phyloP scores from a whole-genome alignment of 2,888 invertebrate genomes.

The Pseudanteris insignis region DNA sequence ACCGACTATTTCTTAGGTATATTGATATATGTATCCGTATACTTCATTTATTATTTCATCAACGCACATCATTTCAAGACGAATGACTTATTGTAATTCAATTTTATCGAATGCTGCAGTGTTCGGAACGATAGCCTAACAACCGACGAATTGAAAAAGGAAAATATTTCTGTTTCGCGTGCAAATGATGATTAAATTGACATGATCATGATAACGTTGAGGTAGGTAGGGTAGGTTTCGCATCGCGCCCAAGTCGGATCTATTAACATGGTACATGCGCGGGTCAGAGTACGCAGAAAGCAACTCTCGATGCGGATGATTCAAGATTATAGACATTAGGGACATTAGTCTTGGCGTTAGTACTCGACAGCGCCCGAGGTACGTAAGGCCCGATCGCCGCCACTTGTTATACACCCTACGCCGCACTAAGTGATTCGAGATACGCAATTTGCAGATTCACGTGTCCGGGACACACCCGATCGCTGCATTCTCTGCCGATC shows the following conservation, averaged over 20 bases:
- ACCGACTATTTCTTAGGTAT: no score
- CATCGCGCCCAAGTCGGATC: conserved; percentile 16
- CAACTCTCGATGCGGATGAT: conserved; percentile 57
- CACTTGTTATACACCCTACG: conserved; percentile 39
- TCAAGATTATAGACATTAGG: conserved; percentile 64
- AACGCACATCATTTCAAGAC: no score
- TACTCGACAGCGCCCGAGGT: conserved; percentile 37
- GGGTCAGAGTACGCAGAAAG: conserved; percentile 27
- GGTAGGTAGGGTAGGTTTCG: conserved; percentile 4
- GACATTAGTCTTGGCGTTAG: conserved; percentile 58
- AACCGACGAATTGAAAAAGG: no score
- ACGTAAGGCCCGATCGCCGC: conserved; percentile 24
- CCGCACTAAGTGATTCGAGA: conserved; percentile 52
- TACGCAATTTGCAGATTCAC: conserved; percentile 50
- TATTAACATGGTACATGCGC: conserved; percentile 24
- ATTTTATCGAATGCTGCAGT: no score
- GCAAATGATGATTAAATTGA: conserved; percentile 23
- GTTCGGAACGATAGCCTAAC: no score
- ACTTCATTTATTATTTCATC: no score
- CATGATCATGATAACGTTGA: conserved; percentile 7
- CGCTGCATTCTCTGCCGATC: no score
- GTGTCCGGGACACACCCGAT: no score
- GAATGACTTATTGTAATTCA: no score
- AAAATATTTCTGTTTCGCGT: conserved; percentile 5
- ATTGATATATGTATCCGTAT: no score